phyloP scores from a whole-genome alignment of 2,113 vertebrate genomes.

The Rattus rattus region DNA sequence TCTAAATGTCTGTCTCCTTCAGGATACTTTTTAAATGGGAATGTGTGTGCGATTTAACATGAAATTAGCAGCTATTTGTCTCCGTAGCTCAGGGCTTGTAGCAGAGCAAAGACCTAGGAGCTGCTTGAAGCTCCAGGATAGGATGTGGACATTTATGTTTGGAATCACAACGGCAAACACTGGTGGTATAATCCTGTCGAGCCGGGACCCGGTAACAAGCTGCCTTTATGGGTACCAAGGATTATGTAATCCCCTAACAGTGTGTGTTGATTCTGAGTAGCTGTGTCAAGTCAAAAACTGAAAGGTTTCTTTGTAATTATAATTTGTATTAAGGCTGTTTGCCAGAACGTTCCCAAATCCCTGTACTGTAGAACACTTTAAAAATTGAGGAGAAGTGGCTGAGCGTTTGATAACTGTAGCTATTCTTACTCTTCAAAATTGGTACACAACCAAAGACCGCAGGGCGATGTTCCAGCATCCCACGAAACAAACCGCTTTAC shows the following conservation, averaged over 20 bases:
- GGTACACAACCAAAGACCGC: background rate
- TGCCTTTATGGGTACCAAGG: conserved; percentile 35
- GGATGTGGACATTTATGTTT: background rate
- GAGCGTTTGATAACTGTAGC: background rate
- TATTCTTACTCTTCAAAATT: conserved; percentile 41
- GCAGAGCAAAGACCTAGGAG: background rate
- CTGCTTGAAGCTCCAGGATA: background rate
- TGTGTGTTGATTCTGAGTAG: conserved; percentile 61
- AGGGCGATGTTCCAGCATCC: background rate
- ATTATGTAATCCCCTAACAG: conserved; percentile 51
- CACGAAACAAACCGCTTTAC: background rate
- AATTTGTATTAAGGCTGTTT: conserved; percentile 57
- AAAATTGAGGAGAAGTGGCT: conserved; percentile 43
- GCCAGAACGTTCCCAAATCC: conserved; percentile 62
- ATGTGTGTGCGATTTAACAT: conserved; percentile 11
- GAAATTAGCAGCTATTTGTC: conserved; percentile 34
- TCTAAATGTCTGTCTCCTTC: background rate
- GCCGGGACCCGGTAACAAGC: background rate
- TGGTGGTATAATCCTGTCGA: conserved; percentile 28
- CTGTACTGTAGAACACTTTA: conserved; percentile 26
- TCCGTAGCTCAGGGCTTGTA: background rate
- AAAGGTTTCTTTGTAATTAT: conserved; percentile 73
- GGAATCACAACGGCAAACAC: conserved; percentile 21
- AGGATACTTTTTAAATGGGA: background rate
- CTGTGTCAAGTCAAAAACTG: conserved; percentile 59